A percentile compares a stretch with the other conserved stretches of the same genome.
Conservation (phyloP, 2,888 invertebrate species). For the Cantharis rufa region DNA sequence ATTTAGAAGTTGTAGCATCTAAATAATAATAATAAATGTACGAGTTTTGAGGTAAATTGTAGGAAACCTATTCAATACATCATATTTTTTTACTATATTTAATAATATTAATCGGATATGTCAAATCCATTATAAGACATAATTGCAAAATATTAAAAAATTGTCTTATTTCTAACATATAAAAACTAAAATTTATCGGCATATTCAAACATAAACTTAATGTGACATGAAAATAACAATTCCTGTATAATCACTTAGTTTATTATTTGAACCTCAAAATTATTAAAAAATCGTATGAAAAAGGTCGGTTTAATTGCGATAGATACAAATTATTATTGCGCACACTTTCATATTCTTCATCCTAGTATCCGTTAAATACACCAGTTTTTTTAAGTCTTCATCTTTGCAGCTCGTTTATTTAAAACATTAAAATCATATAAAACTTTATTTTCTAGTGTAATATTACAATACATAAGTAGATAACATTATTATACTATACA, state of each 20-base stretch:
- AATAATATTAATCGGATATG: background rate
- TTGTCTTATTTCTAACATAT: background rate
- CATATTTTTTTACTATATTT: background rate
- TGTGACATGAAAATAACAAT: background rate
- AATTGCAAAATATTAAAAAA: background rate
- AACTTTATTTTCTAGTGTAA: background rate
- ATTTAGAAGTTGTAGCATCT: background rate
- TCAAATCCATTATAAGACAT: background rate
- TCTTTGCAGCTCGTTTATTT: background rate
- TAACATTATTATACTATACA: background rate
- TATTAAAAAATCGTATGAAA: background rate
- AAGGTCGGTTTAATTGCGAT: background rate
- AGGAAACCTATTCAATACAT: background rate
- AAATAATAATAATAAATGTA: background rate
- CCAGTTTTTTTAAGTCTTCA: background rate
- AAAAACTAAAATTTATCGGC: background rate
- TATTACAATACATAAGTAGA: background rate
- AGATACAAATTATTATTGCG: constrained; percentile 21
- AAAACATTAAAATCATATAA: background rate
- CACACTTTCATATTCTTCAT: constrained; percentile 8
- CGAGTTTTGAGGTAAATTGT: background rate
- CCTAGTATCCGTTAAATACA: constrained; percentile 14
- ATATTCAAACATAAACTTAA: background rate
- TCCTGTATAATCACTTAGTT: background rate
- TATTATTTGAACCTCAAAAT: background rate